phyloP scores from a whole-genome alignment of 2,888 invertebrate genomes.

The Cephonodes hylas region DNA sequence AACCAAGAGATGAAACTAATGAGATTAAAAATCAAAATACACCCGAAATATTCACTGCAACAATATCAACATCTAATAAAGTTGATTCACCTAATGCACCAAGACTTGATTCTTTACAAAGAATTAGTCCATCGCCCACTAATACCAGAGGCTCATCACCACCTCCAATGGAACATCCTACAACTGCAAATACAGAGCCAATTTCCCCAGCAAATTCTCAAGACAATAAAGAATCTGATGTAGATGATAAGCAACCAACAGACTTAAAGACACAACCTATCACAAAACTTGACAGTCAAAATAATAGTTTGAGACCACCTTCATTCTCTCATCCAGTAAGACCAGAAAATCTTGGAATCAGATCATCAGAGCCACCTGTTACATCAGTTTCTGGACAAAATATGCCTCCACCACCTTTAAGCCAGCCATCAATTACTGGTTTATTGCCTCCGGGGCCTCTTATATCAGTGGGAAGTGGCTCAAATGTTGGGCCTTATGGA shows the following conservation, averaged over 20 bases:
- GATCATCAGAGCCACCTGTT: conserved; percentile 58
- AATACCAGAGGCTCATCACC: conserved; percentile 65
- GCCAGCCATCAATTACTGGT: conserved; percentile 79
- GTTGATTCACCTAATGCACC: conserved; percentile 71
- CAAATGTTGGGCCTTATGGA: conserved; percentile 82
- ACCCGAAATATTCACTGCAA: conserved; percentile 76
- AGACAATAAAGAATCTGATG: conserved; percentile 68
- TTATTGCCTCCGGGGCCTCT: conserved; percentile 81
- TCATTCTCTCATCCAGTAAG: conserved; percentile 63
- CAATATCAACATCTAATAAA: conserved; percentile 66
- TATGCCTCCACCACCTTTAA: conserved; percentile 71
- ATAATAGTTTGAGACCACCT: conserved; percentile 51
- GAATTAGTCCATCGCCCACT: conserved; percentile 72
- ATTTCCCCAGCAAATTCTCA: conserved; percentile 72
- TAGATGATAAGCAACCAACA: conserved; percentile 72
- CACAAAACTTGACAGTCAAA: conserved; percentile 59
- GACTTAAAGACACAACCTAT: conserved; percentile 69
- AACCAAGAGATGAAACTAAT: conserved; percentile 72
- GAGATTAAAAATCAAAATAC: conserved; percentile 74
- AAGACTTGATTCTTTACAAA: conserved; percentile 65
- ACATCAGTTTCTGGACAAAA: conserved; percentile 63
- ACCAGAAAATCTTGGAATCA: conserved; percentile 66
- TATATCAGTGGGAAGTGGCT: conserved; percentile 81
- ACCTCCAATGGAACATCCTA: conserved; percentile 70
- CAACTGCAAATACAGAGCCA: conserved; percentile 65